phyloP scores from a whole-genome alignment of 2,888 invertebrate species.

The Heterodera filipjevi region DNA sequence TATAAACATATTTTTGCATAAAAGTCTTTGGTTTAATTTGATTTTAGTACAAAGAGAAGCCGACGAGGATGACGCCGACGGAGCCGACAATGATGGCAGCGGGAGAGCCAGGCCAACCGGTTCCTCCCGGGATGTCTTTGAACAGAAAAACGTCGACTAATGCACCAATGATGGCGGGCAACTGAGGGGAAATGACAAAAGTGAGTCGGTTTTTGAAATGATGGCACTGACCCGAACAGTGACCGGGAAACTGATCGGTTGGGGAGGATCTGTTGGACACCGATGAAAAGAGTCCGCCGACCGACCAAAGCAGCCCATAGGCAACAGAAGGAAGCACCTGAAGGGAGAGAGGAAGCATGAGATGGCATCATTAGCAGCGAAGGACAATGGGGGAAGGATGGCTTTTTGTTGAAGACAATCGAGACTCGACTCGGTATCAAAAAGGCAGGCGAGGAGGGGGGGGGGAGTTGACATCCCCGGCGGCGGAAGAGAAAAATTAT shows the following conservation, averaged over 20 bases:
- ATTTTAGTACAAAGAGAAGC: conserved; percentile 41
- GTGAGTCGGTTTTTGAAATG: too few relatives aligned
- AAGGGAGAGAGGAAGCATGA: not conserved
- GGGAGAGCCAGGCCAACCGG: conserved; percentile 45
- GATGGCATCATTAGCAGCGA: not conserved
- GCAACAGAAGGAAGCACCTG: conserved; percentile 51
- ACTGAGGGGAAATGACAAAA: conserved; percentile 29
- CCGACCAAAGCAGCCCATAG: conserved; percentile 55
- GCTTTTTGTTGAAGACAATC: not conserved
- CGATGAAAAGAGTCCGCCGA: conserved; percentile 67
- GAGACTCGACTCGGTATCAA: too few relatives aligned
- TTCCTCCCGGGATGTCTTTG: conserved; percentile 47
- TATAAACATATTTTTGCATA: not conserved
- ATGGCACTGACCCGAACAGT: conserved; percentile 64
- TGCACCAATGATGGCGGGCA: conserved; percentile 59
- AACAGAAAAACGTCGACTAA: conserved; percentile 57
- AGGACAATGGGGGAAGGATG: not conserved
- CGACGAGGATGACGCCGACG: conserved; percentile 56
- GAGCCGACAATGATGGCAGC: conserved; percentile 51
- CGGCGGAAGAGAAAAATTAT: too few relatives aligned
- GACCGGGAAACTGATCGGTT: conserved; percentile 69
- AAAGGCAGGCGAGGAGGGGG: too few relatives aligned
- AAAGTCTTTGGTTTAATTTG: not conserved
- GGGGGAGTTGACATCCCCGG: too few relatives aligned
- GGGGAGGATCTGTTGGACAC: conserved; percentile 67